Base-by-base conservation (phyloP, 2,797 vertebrate species). In the Halcyon chelicuti region DNA sequence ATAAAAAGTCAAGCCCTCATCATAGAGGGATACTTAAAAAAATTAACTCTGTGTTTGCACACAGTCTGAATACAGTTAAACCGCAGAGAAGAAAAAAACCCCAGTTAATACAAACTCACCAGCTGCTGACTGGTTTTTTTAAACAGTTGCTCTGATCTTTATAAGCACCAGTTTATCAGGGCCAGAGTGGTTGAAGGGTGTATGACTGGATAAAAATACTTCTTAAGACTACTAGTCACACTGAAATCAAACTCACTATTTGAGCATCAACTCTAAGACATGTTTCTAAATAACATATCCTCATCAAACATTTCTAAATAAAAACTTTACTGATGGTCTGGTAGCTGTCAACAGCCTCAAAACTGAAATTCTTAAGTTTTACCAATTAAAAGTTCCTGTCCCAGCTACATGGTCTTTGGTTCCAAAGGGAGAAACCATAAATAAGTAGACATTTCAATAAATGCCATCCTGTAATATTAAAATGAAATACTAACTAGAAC, bases 331-430 rank as follows among this genome's bases (percentile, higher is more conserved):
- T 82, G 26, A 40, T 94, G 46, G 39, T 66, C 62, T 83, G 57
- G 42, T 20, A 79, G 29, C 20, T 88, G 62, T 52, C 67, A 82
- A 71, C 39, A 87, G 68, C 13, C 26, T 73, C 86, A 55, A 55
- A 95, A 83, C 25, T 71, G 54, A 92, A 93, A 81, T 75, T 91
- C 37, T 86, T 89, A 84, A 82, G 94, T 96, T 96, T 78, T 63
- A 66, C 73, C 80, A 46, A 92, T 93, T 86, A 95, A 95, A 93
- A 73, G 71, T 67, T 95, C 33, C 58, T 57, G 39, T 85, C 42
- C 40, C 35, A 51, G 37, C 80, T 83, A 42, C n/a, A 67, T 17
- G 60, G 37, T 72, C 68, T 95, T 63, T 78, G n/a, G 25, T 83
- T 88, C 71, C 65, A 77, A 89, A 89, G 51, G 49, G 57, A 47